Evolutionary conservation across 30 jellyfish, hydroid and myxozoan genomes (phyloP), one percentile per base, ranked within the genome.

Genomic region (Aurelia sp.): DNA sequence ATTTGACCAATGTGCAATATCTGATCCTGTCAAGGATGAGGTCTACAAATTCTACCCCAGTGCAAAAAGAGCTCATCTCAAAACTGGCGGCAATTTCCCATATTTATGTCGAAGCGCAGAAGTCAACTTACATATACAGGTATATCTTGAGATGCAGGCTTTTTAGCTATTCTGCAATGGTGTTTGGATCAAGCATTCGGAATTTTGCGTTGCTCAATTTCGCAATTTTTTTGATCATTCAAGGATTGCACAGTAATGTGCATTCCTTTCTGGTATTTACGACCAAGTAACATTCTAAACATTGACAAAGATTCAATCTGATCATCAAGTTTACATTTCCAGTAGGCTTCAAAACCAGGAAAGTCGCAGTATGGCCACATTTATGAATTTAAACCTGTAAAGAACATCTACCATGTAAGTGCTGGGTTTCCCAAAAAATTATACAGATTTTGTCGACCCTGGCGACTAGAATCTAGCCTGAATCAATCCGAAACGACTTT

Each of bases 61-160:
- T 44, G 97, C 98, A 4, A 93, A 93, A 41, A 84, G 97, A 16
- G 98, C 98, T 11, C 98, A 93, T 78, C 75, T 93, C 75, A 93
- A 93, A 51, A 93, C 97, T 12, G 98, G 98, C 2, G 98, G 98
- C 27, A 93, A 93, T 69, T 93, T 93, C 74, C 98, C 98, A 1
- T 93, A 93, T 66, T 66, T 93, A 21, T 93, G 98, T 72, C 85
- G 98, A 30, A 88, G 97, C 89, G 97, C 98, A 1, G 98, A 93
- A 72, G 98, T 93, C 68, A 93, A 93, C 68, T 82, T 93, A 1
- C 98, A 93, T 50, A 82, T 93, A 18, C 98, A 93, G 92, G 98
- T 93, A 77, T 33, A 66, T 6, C 7, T 20, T 4, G 16, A 11
- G 20, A 23, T 61, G 50, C 40, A 70, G 55, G 10, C 13, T 44